phyloP scores from a whole-genome alignment of 2,113 vertebrate species.

The Thunnus maccoyii region DNA sequence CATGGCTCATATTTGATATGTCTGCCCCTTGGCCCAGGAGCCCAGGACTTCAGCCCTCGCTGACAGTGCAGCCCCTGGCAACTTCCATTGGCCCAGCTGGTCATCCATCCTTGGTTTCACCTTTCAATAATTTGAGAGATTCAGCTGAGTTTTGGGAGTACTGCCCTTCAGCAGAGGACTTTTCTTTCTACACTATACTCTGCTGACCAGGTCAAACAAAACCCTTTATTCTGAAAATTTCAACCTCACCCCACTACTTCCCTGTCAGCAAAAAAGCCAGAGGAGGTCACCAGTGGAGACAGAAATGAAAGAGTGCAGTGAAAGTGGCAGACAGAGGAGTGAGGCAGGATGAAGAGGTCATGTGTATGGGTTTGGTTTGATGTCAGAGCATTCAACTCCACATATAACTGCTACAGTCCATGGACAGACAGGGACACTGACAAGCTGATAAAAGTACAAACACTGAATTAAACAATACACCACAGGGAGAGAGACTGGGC shows the following conservation, averaged over 20 bases:
- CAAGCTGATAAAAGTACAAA: not conserved
- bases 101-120: not conserved
- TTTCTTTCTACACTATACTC: not conserved
- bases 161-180: not conserved
- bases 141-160: not conserved
- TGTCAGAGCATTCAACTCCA: not conserved
- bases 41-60: no score
- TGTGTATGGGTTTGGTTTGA: no score
- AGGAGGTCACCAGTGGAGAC: not conserved
- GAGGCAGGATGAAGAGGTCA: no score
- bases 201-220: conserved; percentile 9
- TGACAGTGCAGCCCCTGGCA: no score
- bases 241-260: not conserved
- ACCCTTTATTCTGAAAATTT: not conserved
- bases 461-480: not conserved
- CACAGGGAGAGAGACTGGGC: not conserved
- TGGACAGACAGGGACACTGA: not conserved
- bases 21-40: no score
- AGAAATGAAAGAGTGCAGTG: not conserved
- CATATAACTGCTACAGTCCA: not conserved
- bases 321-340: not conserved
- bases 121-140: not conserved
- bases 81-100: not conserved
- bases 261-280: not conserved
- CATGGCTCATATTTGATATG: no score